phyloP scores from a whole-genome alignment of 2,113 vertebrate species.

The Muntiacus reevesi region DNA sequence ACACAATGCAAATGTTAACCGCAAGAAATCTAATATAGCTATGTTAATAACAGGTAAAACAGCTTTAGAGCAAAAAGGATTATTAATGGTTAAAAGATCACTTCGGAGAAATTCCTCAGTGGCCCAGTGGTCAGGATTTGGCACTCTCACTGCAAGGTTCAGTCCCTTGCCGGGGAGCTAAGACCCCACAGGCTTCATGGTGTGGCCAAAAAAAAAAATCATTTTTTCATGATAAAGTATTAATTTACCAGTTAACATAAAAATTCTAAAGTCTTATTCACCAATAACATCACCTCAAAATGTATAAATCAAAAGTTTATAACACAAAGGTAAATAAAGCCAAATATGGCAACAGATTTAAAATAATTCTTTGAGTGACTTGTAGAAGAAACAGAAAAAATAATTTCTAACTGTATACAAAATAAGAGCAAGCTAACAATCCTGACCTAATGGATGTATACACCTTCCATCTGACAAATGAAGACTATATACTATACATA shows the following conservation, averaged over 20 bases:
- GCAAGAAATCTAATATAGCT: neutral
- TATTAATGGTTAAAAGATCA: neutral
- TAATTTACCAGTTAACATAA: neutral
- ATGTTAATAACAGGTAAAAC: neutral
- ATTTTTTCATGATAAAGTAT: neutral
- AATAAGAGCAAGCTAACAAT: neutral
- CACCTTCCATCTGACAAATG: neutral
- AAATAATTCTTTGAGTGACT: neutral
- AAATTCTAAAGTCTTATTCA: neutral
- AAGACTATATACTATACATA: neutral
- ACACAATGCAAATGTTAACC: neutral
- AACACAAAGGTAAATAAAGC: neutral
- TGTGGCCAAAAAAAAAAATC: neutral
- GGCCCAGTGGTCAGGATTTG: neutral
- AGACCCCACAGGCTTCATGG: neutral
- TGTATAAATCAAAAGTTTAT: neutral
- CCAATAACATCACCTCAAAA: neutral
- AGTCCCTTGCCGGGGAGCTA: neutral
- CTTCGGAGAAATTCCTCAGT: neutral
- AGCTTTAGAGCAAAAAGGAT: neutral
- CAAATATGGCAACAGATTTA: neutral
- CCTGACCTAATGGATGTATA: neutral
- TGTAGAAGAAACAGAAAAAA: neutral
- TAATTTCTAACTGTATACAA: neutral
- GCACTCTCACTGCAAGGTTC: neutral